A percentile compares a stretch with the other conserved stretches of the same genome.
These are phyloP conservation scores for Phataginus tetradactyla DNA, from an alignment of 2,797 vertebrate genomes.

Conservation along the genomic window DNA sequence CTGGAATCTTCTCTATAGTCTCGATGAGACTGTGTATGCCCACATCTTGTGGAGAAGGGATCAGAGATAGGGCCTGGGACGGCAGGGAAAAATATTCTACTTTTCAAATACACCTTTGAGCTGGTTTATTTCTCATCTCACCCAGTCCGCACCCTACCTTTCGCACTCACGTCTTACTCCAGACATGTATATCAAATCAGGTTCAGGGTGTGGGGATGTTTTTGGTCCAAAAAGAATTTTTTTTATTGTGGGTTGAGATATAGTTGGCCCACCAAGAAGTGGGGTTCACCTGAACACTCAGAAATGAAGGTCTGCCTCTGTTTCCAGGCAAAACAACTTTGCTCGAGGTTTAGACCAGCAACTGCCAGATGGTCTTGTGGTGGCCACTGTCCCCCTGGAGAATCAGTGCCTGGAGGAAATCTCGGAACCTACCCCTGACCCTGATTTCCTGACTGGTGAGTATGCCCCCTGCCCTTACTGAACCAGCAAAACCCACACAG, in stretches of 20 bases:
- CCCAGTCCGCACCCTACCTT: not conserved
- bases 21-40: not conserved
- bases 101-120: not conserved
- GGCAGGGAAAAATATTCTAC: not conserved
- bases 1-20: not conserved
- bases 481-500: not conserved
- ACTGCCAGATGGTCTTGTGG: slow-evolving; percentile 96
- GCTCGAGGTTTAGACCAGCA: slow-evolving; percentile 97
- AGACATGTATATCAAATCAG: not conserved
- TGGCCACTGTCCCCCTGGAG: slow-evolving; percentile 95
- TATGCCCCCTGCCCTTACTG: not conserved
- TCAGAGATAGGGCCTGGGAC: not conserved
- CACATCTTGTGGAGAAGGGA: not conserved
- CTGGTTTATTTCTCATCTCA: not conserved
- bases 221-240: not conserved
- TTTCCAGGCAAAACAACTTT: slow-evolving; percentile 97
- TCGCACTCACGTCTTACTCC: not conserved
- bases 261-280: not conserved
- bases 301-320: not conserved
- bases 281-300: not conserved
- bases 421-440: slow-evolving; percentile 95
- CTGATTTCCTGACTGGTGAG: slow-evolving; percentile 96
- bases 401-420: slow-evolving; percentile 97
- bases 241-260: not conserved
- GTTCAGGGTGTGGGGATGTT: not conserved